Evolutionary conservation across 1,140 invertebrate genomes (phyloP), one percentile per base, ranked within the genome.

Genomic region (Plutomurus gul): DNA sequence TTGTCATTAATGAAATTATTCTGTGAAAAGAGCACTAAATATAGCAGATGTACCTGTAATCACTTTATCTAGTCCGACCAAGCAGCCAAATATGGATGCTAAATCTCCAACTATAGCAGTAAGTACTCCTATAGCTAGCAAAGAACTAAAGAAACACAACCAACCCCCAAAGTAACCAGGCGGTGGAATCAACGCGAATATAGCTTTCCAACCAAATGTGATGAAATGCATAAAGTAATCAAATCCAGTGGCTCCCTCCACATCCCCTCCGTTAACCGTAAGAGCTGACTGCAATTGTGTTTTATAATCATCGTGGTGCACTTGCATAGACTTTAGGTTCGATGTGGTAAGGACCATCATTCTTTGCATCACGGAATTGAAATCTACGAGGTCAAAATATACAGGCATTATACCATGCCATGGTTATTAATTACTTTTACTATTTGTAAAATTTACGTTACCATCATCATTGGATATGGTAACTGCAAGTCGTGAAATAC

Each of bases 181-280:
- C 3, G 91, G 91, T 7, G 91, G 91, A 11, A 92, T 86, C 16
- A 90, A 83, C 3, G 91, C 22, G 60, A 79, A 79, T 25, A 74
- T 22, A 10, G 47, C 33, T 84, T 87, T 87, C 92, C 92, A 92
- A 78, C 91, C 90, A 73, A 92, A 88, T 2, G 91, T 91, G 11
- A 93, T 83, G 84, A 92, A 91, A 84, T 92, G 91, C 89, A 92
- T 89, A 37, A 92, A 87, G 72, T 91, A 91, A 83, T 91, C 90
- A 4, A 87, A 40, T 0, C 76, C 81, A 16, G 88, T 89, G 0
- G 91, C 90, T 71, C 87, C 88, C 74, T 90, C 88, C 1, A 91
- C 81, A 82, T 92, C 90, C 8, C 91, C 91, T 8, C 90, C 91
- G 84, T 92, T 92, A 4, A 92, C 90, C 78, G 89, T 91, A 86